Evolutionary conservation across 2,113 vertebrate species (phyloP).

Genomic region (Gnathonemus echidnorhynchus): DNA sequence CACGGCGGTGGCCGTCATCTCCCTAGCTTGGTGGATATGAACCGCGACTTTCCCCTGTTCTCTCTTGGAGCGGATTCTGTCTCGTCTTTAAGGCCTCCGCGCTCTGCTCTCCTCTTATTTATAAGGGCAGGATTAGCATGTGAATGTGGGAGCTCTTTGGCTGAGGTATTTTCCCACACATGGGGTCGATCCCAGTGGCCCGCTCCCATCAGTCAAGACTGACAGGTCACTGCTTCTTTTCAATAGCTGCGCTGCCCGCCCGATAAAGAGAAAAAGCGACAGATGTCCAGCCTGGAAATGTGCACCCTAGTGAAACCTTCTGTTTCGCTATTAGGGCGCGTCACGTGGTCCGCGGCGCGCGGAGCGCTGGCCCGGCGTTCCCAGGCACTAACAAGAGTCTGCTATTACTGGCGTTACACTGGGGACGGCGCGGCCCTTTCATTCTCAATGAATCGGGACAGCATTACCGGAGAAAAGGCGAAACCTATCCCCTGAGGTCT

Average conservation of each 20-base stretch:
- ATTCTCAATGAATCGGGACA: conserved; percentile 32
- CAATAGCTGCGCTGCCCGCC: conserved; percentile 55
- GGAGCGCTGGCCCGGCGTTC: conserved; percentile 40
- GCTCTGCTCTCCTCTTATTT: conserved; percentile 62
- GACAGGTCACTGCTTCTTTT: conserved; percentile 82
- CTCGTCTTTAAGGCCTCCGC: conserved; percentile 54
- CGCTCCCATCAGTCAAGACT: conserved; percentile 74
- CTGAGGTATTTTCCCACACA: conserved; percentile 77
- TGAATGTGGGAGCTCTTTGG: conserved; percentile 69
- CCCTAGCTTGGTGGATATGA: background rate
- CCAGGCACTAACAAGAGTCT: conserved; percentile 61
- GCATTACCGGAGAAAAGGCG: conserved; percentile 44
- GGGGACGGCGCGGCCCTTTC: conserved; percentile 47
- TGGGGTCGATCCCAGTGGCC: conserved; percentile 61
- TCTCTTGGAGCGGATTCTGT: conserved; percentile 29
- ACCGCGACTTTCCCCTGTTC: conserved; percentile 3
- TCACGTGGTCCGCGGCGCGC: conserved; percentile 29
- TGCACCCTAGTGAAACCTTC: conserved; percentile 43
- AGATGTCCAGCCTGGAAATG: conserved; percentile 77
- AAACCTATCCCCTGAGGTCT: conserved; percentile 28
- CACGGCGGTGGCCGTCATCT: conserved; percentile 68
- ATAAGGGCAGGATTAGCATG: conserved; percentile 75
- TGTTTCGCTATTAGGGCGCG: conserved; percentile 35
- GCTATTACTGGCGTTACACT: conserved; percentile 54
- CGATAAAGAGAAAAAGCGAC: conserved; percentile 56